A percentile compares a stretch with the other conserved stretches of the same genome.
These are phyloP conservation scores for Epinephelus lanceolatus DNA, from an alignment of 2,113 vertebrate genomes.

Conservation along the genomic window DNA sequence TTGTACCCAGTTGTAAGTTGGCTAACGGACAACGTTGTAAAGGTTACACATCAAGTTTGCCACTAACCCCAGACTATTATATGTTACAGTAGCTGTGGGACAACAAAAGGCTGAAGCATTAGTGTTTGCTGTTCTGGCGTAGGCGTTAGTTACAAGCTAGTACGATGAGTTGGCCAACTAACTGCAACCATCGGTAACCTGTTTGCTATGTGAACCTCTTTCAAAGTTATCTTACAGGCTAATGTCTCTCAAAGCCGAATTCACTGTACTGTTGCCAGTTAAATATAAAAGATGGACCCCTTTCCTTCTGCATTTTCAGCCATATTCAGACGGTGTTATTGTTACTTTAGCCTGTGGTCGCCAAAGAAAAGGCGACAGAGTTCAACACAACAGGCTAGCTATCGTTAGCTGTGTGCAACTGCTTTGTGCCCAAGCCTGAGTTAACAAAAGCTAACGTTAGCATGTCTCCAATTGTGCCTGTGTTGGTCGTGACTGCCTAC, in stretches of 20 bases:
- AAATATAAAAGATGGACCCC: accelerated
- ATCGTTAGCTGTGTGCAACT: conserved; percentile 68
- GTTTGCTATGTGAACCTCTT: conserved; percentile 71
- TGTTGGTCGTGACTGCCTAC: conserved; percentile 62
- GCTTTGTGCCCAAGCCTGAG: conserved; percentile 80
- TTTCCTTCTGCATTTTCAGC: background rate
- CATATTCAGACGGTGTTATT: background rate
- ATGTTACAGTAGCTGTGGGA: background rate
- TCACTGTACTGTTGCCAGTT: accelerated
- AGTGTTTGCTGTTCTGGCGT: conserved; percentile 23
- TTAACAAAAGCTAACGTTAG: conserved; percentile 82
- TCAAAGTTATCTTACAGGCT: conserved; percentile 56
- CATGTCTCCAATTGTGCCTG: conserved; percentile 59
- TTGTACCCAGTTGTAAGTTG: conserved; percentile 19
- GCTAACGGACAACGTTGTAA: background rate
- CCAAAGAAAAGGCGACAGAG: conserved; percentile 61
- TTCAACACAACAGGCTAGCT: conserved; percentile 80
- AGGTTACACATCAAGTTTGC: background rate
- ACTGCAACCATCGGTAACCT: conserved; percentile 72
- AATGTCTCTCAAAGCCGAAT: background rate
- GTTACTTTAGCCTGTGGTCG: conserved; percentile 43
- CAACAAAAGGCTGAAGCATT: conserved; percentile 18
- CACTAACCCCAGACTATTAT: background rate
- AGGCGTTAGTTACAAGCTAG: conserved; percentile 46
- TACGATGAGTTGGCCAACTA: conserved; percentile 69